Evolutionary conservation across 2,113 vertebrate genomes (phyloP).

Genomic region (Synchiropus splendidus): DNA sequence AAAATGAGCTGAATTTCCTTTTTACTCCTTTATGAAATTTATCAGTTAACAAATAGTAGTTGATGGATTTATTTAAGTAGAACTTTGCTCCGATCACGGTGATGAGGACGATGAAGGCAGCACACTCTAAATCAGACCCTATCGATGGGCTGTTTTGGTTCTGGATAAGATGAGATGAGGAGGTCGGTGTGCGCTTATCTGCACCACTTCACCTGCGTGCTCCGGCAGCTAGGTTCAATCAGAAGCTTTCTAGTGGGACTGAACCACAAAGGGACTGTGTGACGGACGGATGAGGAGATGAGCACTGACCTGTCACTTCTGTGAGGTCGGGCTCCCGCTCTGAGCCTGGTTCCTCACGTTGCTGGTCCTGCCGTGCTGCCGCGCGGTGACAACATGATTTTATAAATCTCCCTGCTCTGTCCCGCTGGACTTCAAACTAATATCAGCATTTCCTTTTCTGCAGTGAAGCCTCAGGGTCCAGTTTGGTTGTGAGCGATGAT

Average conservation of each 20-base stretch:
- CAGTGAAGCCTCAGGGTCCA: conserved; percentile 3
- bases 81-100: too few species aligned
- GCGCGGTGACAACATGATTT: conserved; percentile 3
- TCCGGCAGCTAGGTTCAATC: conserved; percentile 32
- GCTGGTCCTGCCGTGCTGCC: conserved; percentile 4
- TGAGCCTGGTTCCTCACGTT: conserved; percentile 7
- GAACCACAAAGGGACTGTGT: conserved; percentile 41
- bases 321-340: conserved; percentile 18
- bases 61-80: too few species aligned
- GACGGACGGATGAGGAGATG: conserved; percentile 46
- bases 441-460: conserved; percentile 1
- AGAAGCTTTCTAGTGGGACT: conserved; percentile 28
- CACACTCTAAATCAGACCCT: too few species aligned
- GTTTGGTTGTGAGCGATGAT: conserved; percentile 25
- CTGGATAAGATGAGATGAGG: too few species aligned
- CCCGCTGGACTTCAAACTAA: neutral
- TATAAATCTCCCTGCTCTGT: neutral
- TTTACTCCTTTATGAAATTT: too few species aligned
- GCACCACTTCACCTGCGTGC: conserved; percentile 27
- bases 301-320: conserved; percentile 46
- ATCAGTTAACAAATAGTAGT: too few species aligned
- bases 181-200: conserved; percentile 24
- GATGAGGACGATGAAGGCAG: too few species aligned
- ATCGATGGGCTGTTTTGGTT: too few species aligned
- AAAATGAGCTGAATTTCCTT: too few species aligned